Conservation (phyloP, 2,888 invertebrate species). For the Candidula unifasciata region DNA sequence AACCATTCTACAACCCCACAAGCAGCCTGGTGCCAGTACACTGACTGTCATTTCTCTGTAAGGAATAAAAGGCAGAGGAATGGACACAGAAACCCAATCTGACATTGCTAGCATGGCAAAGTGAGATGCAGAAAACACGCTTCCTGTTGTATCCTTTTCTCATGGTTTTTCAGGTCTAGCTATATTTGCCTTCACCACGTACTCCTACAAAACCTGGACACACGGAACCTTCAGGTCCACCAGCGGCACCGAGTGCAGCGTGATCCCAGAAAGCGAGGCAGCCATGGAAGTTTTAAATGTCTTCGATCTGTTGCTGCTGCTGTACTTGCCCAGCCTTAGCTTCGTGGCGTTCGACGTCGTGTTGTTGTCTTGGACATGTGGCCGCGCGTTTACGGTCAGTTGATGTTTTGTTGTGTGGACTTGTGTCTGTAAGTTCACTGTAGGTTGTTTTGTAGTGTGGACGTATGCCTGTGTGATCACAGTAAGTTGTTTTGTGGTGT, state of each 20-base stretch:
- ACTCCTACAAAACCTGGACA: slow-evolving; percentile 70
- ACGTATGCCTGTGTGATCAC: too few relatives aligned
- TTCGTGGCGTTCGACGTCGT: slow-evolving; percentile 59
- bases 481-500: too few relatives aligned
- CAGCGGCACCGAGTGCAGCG: slow-evolving; percentile 58
- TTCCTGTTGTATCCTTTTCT: neutral
- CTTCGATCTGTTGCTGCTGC: slow-evolving; percentile 62
- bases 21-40: too few relatives aligned
- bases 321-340: slow-evolving; percentile 59
- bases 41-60: too few relatives aligned
- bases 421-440: too few relatives aligned
- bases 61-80: too few relatives aligned
- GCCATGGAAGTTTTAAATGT: slow-evolving; percentile 63
- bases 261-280: slow-evolving; percentile 61
- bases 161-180: slow-evolving; percentile 55
- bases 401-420: neutral
- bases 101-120: too few relatives aligned
- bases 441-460: too few relatives aligned
- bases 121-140: neutral
- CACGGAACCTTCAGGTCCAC: slow-evolving; percentile 56
- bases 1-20: too few relatives aligned
- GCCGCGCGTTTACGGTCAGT: neutral
- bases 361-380: slow-evolving; percentile 9
- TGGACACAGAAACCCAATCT: too few relatives aligned
- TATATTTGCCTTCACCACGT: slow-evolving; percentile 62